Conservation (phyloP, 2,113 vertebrate species). For the Pteronura brasiliensis region DNA sequence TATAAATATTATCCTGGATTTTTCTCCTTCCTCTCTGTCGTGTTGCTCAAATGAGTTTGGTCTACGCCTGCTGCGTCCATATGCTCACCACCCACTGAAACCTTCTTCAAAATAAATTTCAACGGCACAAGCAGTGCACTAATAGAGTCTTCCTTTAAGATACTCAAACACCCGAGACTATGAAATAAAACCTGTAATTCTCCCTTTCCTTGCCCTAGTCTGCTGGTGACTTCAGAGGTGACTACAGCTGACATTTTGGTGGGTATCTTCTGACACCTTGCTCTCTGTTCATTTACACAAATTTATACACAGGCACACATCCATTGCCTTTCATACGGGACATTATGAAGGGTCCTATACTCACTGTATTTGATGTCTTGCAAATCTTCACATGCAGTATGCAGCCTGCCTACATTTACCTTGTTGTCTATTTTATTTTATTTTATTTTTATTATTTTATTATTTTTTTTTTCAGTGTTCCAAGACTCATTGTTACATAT, state of each 20-base stretch:
- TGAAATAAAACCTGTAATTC: background rate
- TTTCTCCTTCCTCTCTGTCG: background rate
- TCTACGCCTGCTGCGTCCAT: background rate
- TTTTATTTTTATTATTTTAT: background rate
- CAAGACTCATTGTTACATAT: too few relatives aligned
- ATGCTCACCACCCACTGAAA: background rate
- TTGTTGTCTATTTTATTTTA: background rate
- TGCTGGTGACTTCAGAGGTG: background rate
- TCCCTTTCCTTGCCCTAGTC: background rate
- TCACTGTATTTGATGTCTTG: background rate
- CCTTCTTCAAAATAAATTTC: background rate
- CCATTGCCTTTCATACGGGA: background rate
- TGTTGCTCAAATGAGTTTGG: background rate
- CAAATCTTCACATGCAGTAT: background rate
- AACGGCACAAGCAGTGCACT: background rate
- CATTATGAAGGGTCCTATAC: background rate
- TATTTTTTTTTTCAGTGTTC: background rate
- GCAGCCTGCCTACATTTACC: background rate
- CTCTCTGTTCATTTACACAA: background rate
- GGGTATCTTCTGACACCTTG: background rate
- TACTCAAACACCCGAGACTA: background rate
- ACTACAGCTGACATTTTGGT: too few relatives aligned
- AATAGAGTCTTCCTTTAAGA: background rate
- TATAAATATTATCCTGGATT: background rate
- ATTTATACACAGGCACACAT: rapidly evolving